Evolutionary conservation across 2,113 vertebrate species (phyloP), one percentile per base, ranked within the genome.

Genomic region (Heloderma charlesbogerti): DNA sequence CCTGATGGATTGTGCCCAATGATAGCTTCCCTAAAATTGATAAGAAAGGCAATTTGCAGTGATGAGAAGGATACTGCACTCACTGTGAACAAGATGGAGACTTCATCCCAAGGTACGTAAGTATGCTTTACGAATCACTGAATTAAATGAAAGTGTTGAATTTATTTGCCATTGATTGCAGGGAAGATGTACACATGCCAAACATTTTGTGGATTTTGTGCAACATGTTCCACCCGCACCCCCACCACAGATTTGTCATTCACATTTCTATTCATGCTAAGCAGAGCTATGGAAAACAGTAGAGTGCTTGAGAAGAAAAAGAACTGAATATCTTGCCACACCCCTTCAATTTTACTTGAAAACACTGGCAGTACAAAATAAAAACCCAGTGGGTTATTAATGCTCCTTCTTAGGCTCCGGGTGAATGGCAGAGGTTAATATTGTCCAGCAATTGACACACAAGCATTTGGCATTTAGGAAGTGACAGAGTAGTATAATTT

Each of bases 201-300:
- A n/a, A 54, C 29, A 2, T 81, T 54, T 15, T 34, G 22, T 81
- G 25, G n/a, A 66, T 12, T 6, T 16, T 20, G 34, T n/a, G 10
- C 57, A 40, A 31, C 7, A 37, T 91, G 13, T 12, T 82, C 88
- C 84, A 54, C 87, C 85, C 72, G 85, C 54, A 94, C 85, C 85
- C 75, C 48, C 63, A 85, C 60, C 16, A 63, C 60, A 63, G 60
- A 63, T 60, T 60, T 60, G 12, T 18, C 60, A 22, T 63, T 63
- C 16, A 22, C 60, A 20, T 63, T 63, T 63, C 60, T 63, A 63
- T 51, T 48, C 13, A 15, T 91, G 81, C 92, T 90, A 90, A 86
- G 88, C 75, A 92, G 54, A 27, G 67, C 18, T 69, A 40, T 45
- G 85, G 91, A 90, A 93, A 85, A 6, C 75, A 89, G 87, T 90